Percentiles rank a stretch among this genome's conserved stretches.
Evolutionary conservation across 2,888 invertebrate genomes (phyloP).

Genomic region (Spilarctia lutea): DNA sequence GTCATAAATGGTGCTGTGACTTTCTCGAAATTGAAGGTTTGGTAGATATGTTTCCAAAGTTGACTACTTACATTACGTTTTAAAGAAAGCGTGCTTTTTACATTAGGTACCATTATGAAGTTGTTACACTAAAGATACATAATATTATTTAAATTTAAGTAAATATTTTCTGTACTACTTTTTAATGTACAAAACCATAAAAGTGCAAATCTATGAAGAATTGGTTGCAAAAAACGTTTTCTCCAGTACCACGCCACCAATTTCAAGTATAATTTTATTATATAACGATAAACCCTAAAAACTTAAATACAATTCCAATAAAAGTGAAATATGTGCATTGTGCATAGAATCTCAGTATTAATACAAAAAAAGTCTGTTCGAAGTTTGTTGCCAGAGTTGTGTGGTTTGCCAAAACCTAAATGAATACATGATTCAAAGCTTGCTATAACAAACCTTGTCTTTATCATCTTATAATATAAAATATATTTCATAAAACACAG

Average conservation of each 20-base stretch:
- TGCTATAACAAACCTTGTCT: background rate
- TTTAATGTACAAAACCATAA: background rate
- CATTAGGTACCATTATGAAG: no score
- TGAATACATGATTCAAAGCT: background rate
- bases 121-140: no score
- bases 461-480: background rate
- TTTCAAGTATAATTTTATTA: no score
- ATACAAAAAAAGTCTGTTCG: no score
- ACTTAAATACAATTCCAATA: no score
- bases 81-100: background rate
- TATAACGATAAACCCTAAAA: no score
- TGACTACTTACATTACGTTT: background rate
- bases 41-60: background rate
- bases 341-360: no score
- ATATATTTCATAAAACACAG: background rate
- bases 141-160: background rate
- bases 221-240: background rate
- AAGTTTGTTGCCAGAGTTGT: background rate
- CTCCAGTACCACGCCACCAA: no score
- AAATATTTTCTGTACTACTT: background rate
- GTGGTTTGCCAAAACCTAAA: background rate
- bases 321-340: no score
- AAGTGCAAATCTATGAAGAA: background rate
- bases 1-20: background rate
- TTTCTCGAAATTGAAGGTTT: background rate